Percentiles rank a stretch among this genome's conserved stretches.
These are phyloP conservation scores for Alces alces DNA, from an alignment of 2,113 vertebrate species.

Conservation along the genomic window DNA sequence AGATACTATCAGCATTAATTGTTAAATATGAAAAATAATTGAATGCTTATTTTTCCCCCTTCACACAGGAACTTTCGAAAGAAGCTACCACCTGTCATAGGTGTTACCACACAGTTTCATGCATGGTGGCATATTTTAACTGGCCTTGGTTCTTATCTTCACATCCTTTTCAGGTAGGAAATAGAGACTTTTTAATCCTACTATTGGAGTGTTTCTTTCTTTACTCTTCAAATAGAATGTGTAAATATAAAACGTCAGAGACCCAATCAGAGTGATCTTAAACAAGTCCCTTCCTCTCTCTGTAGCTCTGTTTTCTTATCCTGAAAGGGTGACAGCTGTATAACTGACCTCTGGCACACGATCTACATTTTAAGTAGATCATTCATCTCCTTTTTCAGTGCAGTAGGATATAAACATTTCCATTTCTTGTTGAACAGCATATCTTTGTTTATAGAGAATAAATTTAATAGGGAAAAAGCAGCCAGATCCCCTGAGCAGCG, in stretches of 20 bases:
- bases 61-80: slow-evolving; percentile 85
- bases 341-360: background rate
- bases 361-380: background rate
- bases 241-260: slow-evolving; percentile 12
- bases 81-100: slow-evolving; percentile 86
- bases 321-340: background rate
- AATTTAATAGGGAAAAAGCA: background rate
- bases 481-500: background rate
- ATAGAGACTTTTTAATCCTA: background rate
- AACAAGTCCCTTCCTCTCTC: background rate
- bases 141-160: slow-evolving; percentile 96
- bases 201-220: background rate
- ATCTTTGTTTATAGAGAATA: background rate
- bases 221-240: background rate
- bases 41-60: background rate
- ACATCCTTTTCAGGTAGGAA: slow-evolving; percentile 94
- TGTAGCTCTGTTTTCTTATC: background rate
- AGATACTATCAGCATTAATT: background rate
- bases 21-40: background rate
- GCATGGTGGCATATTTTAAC: slow-evolving; percentile 99
- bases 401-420: background rate
- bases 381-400: background rate
- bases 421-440: background rate
- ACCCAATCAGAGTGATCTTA: background rate
- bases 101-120: slow-evolving; percentile 94